Base-by-base conservation (phyloP, 2,888 invertebrate genomes). In the Chesias legatella region DNA sequence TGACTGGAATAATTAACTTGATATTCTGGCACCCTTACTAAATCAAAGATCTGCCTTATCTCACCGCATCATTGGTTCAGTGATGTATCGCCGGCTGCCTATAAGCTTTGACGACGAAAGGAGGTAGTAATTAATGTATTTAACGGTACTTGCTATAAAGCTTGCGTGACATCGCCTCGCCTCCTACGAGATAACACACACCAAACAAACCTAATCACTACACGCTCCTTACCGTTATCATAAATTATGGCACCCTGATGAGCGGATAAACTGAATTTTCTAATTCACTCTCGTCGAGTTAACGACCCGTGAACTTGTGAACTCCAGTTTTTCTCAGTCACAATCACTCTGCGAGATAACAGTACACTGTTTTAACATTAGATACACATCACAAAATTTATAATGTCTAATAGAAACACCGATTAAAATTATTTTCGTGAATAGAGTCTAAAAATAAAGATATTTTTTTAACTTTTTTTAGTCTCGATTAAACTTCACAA, bases 171-270 rank as follows among this genome's bases (percentile, higher is more conserved):
- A 52, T n/a, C n/a, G n/a, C 57, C 51, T 58, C 58, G 51, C 50
- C 60, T 53, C 60, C 60, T 63, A 61, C 63, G 57, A 67, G 77
- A 83, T 83, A 82, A 76, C 75, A 63, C 69, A 58, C 69, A 68
- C n/a, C n/a, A n/a, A n/a, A n/a, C 73, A 62, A 77, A 78, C 77
- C 82, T 82, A 81, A 84, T 85, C 83, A 81, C 70, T 77, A 76
- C 63, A 68, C 58, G 70, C 69, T 76, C 64, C 85, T 88, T 86
- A 88, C 88, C 88, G 86, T 84, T 73, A 74, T 85, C 82, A 83
- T 84, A 82, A 85, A 86, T 84, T 79, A 77, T 83, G 80, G 82
- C 86, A 79, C 80, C 71, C 69, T 80, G 75, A 79, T 80, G 83
- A 80, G 66, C 79, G 76, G 73, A 79, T 71, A 71, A 63, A 68